These are phyloP conservation scores for Oxyura jamaicensis DNA, from an alignment of 2,113 vertebrate species.

Conservation along the genomic window DNA sequence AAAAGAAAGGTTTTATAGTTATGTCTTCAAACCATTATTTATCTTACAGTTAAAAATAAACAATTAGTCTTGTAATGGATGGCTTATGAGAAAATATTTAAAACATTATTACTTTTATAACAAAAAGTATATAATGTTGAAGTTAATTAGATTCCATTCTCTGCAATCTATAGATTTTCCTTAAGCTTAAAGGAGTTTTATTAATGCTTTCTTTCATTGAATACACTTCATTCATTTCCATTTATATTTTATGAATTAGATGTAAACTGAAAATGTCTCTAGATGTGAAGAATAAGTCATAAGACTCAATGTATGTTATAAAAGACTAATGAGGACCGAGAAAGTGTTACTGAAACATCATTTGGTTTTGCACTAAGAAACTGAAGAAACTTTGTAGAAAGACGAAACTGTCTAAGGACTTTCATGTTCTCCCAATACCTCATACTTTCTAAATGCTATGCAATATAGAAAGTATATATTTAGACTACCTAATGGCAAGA, in stretches of 20 bases:
- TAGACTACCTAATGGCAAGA: background rate
- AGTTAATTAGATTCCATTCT: background rate
- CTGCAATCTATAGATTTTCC: background rate
- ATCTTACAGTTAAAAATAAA: background rate
- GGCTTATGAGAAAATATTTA: background rate
- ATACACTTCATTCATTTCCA: background rate
- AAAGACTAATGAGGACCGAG: background rate
- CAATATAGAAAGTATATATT: background rate
- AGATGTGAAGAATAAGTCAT: background rate
- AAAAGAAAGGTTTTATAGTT: background rate
- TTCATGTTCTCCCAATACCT: background rate
- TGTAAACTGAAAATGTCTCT: background rate
- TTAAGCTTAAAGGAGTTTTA: background rate
- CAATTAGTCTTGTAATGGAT: background rate
- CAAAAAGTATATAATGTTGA: background rate
- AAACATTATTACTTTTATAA: background rate
- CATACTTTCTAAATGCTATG: background rate
- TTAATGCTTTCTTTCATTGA: background rate
- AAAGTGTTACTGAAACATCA: background rate
- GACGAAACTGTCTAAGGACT: background rate
- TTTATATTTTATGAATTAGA: background rate
- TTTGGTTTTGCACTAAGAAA: background rate
- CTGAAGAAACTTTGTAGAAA: background rate
- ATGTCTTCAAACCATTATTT: background rate
- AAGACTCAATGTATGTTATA: background rate